Evolutionary conservation across 2,888 invertebrate genomes (phyloP).

Genomic region (Timandra comae): DNA sequence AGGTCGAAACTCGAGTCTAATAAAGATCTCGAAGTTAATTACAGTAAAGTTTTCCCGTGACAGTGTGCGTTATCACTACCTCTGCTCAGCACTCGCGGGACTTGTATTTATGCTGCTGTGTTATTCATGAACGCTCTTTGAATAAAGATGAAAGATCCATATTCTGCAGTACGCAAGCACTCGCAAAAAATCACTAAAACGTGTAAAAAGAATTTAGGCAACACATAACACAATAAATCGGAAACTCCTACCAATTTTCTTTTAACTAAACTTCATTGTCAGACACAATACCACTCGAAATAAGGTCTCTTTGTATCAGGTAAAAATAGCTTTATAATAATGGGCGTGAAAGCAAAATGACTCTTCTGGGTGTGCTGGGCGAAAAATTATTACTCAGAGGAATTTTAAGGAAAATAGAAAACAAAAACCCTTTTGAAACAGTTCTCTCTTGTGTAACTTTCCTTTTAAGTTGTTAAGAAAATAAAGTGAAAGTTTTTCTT

Average conservation of each 20-base stretch:
- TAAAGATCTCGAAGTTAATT: conserved; percentile 61
- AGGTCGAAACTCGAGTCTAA: conserved; percentile 45
- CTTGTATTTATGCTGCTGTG: conserved; percentile 59
- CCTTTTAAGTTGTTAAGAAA: conserved; percentile 8
- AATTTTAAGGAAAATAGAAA: conserved; percentile 49
- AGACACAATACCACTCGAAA: conserved; percentile 31
- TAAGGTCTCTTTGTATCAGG: conserved; percentile 35
- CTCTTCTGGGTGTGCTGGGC: conserved; percentile 54
- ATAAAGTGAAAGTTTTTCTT: conserved; percentile 7
- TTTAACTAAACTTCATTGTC: conserved; percentile 34
- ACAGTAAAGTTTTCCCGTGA: conserved; percentile 36
- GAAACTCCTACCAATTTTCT: conserved; percentile 22
- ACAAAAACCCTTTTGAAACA: conserved; percentile 35
- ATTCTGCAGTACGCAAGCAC: conserved; percentile 33
- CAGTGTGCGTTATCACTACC: conserved; percentile 53
- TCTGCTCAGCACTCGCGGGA: conserved; percentile 37
- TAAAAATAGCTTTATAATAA: conserved; percentile 43
- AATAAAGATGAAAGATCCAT: conserved; percentile 65
- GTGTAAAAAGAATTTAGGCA: conserved; percentile 8
- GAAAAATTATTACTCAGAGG: conserved; percentile 50
- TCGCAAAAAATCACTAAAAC: conserved; percentile 6
- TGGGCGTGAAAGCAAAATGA: conserved; percentile 47
- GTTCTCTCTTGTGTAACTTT: conserved; percentile 22
- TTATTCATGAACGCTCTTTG: conserved; percentile 66
- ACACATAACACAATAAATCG: conserved; percentile 19